Evolutionary conservation across 2,113 vertebrate genomes (phyloP).

Genomic region (Thomomys bottae): DNA sequence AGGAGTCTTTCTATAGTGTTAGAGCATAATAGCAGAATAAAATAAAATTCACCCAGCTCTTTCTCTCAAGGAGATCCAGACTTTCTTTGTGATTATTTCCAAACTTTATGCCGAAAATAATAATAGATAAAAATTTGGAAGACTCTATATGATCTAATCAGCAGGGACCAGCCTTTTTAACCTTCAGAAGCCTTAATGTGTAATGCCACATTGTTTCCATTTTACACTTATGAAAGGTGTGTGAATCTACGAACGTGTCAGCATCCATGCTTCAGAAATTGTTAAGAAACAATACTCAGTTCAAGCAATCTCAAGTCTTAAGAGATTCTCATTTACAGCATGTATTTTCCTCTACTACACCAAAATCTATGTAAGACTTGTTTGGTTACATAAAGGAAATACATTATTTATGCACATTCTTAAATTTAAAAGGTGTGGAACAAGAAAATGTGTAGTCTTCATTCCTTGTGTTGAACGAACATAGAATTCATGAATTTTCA

Average conservation of each 20-base stretch:
- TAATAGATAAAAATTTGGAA: neutral
- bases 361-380: neutral
- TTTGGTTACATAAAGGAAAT: neutral
- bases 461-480: neutral
- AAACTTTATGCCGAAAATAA: neutral
- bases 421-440: neutral
- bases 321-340: neutral
- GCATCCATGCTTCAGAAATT: neutral
- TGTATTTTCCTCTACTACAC: neutral
- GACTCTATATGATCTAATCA: neutral
- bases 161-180: neutral
- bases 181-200: neutral
- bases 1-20: neutral
- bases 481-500: neutral
- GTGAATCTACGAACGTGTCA: no score
- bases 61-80: neutral
- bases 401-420: neutral
- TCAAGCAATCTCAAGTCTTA: neutral
- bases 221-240: neutral
- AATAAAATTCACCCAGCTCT: neutral
- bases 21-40: neutral
- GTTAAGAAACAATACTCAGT: neutral
- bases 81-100: neutral
- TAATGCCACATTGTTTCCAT: neutral
- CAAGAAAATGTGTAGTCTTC: neutral